phyloP scores from a whole-genome alignment of 2,888 invertebrate genomes.

The Bellardia pandia region DNA sequence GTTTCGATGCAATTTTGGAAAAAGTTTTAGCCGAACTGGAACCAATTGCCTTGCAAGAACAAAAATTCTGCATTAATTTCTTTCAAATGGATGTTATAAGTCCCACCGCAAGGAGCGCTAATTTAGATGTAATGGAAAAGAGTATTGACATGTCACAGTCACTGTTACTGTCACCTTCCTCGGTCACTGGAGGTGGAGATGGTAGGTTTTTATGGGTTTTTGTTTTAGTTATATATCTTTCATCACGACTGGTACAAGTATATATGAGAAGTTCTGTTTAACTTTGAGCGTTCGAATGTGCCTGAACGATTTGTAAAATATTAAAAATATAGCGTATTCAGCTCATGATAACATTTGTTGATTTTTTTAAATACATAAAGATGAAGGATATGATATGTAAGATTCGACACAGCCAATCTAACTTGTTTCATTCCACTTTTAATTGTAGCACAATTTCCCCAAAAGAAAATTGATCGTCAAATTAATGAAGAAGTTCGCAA shows the following conservation, averaged over 20 bases:
- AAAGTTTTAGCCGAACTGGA: slow-evolving; percentile 95
- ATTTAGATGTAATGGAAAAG: slow-evolving; percentile 84
- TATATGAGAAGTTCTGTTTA: too few relatives aligned
- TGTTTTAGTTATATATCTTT: background rate
- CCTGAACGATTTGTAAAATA: too few relatives aligned
- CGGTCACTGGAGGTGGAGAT: slow-evolving; percentile 73
- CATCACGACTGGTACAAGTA: too few relatives aligned
- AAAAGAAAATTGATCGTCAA: slow-evolving; percentile 88
- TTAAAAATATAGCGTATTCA: too few relatives aligned
- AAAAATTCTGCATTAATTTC: slow-evolving; percentile 96
- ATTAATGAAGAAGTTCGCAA: slow-evolving; percentile 91
- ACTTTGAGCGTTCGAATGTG: too few relatives aligned
- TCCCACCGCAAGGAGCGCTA: slow-evolving; percentile 86
- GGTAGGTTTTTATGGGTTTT: slow-evolving; percentile 46
- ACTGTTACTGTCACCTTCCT: slow-evolving; percentile 74
- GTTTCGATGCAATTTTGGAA: slow-evolving; percentile 90
- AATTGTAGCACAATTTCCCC: slow-evolving; percentile 78
- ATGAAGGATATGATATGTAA: too few relatives aligned
- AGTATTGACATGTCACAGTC: slow-evolving; percentile 82
- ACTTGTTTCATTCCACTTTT: background rate
- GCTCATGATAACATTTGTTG: too few relatives aligned
- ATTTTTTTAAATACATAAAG: too few relatives aligned
- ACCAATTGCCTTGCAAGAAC: slow-evolving; percentile 96
- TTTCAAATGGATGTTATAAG: slow-evolving; percentile 91
- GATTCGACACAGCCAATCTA: background rate